phyloP scores from a whole-genome alignment of 37 sponge, comb jelly and placozoan species.

The Spongilla lacustris region DNA sequence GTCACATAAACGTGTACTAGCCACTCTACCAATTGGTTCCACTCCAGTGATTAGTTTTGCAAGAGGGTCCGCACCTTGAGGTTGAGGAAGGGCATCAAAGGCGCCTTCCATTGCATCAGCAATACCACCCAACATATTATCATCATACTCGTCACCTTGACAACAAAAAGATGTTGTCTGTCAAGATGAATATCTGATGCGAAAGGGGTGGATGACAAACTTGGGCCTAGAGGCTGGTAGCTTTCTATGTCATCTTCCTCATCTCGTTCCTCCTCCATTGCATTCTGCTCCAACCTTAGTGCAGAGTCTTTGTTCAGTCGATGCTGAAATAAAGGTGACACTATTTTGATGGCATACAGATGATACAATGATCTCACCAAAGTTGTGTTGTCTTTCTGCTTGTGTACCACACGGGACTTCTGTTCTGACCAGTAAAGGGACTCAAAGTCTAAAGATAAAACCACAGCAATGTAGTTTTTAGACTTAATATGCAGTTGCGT shows the following conservation, averaged over 20 bases:
- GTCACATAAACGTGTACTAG: not conserved
- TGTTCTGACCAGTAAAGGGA: conserved; percentile 61
- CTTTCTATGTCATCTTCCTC: conserved; percentile 35
- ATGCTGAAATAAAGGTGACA: not conserved
- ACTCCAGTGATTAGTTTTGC: conserved; percentile 24
- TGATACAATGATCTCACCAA: conserved; percentile 10
- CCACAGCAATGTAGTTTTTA: too few relatives aligned
- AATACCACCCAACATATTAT: conserved; percentile 9
- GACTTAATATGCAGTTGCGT: too few relatives aligned
- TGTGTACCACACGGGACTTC: conserved; percentile 30
- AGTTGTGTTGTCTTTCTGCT: conserved; percentile 16
- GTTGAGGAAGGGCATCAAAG: conserved; percentile 8
- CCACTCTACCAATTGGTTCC: conserved; percentile 59
- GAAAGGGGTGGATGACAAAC: not conserved
- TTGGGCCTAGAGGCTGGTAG: conserved; percentile 53
- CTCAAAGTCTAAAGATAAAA: conserved; percentile 56
- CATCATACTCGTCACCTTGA: conserved; percentile 23
- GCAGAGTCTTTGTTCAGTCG: conserved; percentile 16
- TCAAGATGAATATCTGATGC: not conserved
- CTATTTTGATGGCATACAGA: not conserved
- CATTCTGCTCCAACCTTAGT: conserved; percentile 30
- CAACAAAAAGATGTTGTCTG: not conserved
- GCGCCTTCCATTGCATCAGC: not conserved
- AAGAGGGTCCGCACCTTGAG: not conserved
- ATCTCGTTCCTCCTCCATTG: conserved; percentile 17